Conservation (phyloP, 2,113 vertebrate genomes). For the Phocoena sinus region DNA sequence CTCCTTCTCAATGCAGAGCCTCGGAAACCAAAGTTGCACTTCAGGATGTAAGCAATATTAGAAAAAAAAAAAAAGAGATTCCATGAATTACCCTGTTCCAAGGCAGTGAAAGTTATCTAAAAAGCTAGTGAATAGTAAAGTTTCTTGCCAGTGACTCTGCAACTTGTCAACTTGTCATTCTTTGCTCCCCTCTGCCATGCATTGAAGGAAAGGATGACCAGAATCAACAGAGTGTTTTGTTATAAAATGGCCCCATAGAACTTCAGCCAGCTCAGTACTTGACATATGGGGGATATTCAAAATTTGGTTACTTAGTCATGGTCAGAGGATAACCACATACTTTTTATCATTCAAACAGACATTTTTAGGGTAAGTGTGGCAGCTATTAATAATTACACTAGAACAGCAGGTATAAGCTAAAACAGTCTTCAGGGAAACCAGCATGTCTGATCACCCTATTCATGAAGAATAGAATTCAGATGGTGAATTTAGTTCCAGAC, state of each 20-base stretch:
- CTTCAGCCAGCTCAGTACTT: neutral
- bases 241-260: neutral
- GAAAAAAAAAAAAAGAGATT: neutral
- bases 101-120: neutral
- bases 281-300: neutral
- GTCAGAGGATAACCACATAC: neutral
- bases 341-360: neutral
- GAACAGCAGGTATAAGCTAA: neutral
- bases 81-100: slow-evolving; percentile 14
- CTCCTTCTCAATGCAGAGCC: neutral
- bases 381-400: neutral
- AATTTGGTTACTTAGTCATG: neutral
- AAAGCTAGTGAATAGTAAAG: neutral
- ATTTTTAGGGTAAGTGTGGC: neutral
- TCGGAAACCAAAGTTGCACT: neutral
- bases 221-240: neutral
- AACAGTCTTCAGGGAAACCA: neutral
- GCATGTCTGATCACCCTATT: neutral
- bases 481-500: neutral
- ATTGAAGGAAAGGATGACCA: neutral
- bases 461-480: neutral
- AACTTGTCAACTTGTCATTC: neutral
- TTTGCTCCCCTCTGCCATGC: neutral
- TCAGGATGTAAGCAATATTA: neutral
- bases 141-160: neutral